phyloP scores from a whole-genome alignment of 1,140 invertebrate genomes.

The Zaprionus gabonicus region DNA sequence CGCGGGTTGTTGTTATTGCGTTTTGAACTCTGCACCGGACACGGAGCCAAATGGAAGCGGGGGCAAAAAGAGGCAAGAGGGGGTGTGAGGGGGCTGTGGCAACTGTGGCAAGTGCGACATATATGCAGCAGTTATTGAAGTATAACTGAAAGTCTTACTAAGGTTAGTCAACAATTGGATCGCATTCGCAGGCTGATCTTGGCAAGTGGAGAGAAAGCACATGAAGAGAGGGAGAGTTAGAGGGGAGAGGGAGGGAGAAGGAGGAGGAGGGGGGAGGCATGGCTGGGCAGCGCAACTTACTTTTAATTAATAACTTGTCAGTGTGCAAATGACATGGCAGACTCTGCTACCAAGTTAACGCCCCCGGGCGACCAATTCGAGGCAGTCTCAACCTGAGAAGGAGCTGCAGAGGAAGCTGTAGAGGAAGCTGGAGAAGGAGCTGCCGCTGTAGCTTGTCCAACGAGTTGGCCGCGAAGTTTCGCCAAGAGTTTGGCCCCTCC shows the following conservation, averaged over 20 bases:
- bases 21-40: slow-evolving; percentile 43
- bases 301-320: slow-evolving; percentile 83
- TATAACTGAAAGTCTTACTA: neutral
- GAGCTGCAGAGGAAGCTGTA: neutral
- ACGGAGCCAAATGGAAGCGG: slow-evolving; percentile 26
- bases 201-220: neutral
- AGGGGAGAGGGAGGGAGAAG: neutral
- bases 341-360: slow-evolving; percentile 69
- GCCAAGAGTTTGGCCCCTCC: neutral
- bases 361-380: slow-evolving; percentile 70
- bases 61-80: neutral
- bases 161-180: neutral
- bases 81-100: no score
- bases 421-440: neutral
- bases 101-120: no score
- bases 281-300: slow-evolving; percentile 45
- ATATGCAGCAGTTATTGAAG: neutral
- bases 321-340: slow-evolving; percentile 79
- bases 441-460: neutral
- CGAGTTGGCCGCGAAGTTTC: slow-evolving; percentile 6
- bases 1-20: neutral
- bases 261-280: neutral
- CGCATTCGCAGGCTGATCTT: neutral
- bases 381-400: neutral
- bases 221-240: neutral